A percentile compares a stretch with the other conserved stretches of the same genome.
These are phyloP conservation scores for Neelides folsomi DNA, from an alignment of 2,888 invertebrate species.

Conservation along the genomic window DNA sequence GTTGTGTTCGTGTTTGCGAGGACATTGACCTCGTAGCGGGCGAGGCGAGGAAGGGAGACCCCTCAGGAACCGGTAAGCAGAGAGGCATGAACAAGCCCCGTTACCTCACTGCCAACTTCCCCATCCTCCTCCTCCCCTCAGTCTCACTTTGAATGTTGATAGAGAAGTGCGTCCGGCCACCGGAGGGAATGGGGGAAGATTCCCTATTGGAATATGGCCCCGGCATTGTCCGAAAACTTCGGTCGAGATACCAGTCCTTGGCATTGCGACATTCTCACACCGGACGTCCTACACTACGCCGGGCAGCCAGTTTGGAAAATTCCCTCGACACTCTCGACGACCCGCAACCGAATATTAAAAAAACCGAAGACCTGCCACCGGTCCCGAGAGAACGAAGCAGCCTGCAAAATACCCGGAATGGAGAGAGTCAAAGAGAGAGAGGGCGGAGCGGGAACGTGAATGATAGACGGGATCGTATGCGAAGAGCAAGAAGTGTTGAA, in stretches of 20 bases:
- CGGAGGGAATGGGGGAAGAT: constrained; percentile 16
- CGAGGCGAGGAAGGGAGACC: too few species aligned
- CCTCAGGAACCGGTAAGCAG: too few species aligned
- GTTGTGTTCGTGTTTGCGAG: too few species aligned
- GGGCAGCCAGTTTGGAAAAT: constrained; percentile 74
- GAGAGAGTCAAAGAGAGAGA: neutral
- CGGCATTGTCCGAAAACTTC: constrained; percentile 74
- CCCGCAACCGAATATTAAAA: constrained; percentile 21
- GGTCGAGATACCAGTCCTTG: constrained; percentile 72
- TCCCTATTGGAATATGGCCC: constrained; percentile 54
- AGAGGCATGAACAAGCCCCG: neutral
- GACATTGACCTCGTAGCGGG: too few species aligned
- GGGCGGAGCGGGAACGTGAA: constrained; percentile 14
- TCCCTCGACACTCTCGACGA: constrained; percentile 46
- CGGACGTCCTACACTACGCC: constrained; percentile 55
- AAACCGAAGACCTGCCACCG: constrained; percentile 1
- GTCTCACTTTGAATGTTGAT: constrained; percentile 20
- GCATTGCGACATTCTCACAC: constrained; percentile 56
- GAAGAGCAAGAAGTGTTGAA: constrained; percentile 75
- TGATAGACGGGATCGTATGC: constrained; percentile 47
- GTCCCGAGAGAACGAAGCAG: constrained; percentile 6
- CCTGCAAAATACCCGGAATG: constrained; percentile 3
- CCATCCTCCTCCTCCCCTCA: neutral
- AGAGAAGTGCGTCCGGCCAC: constrained; percentile 27
- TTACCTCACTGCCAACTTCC: neutral